phyloP scores from a whole-genome alignment of 2,113 vertebrate genomes.

The Suricata suricatta region DNA sequence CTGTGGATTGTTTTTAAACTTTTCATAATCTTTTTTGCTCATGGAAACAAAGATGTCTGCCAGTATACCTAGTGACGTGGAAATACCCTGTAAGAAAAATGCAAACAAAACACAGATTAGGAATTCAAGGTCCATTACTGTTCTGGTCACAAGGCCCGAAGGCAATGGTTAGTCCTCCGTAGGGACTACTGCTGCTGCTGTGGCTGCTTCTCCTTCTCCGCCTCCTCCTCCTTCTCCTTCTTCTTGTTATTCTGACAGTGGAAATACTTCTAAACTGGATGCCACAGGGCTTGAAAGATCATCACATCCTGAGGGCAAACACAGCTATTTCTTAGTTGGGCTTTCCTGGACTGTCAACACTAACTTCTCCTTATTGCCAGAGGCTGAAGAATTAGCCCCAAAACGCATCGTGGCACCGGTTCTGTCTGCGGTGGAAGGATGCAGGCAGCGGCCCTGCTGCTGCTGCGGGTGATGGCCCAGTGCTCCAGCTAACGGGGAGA shows the following conservation, averaged over 20 bases:
- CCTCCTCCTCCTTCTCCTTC: too few relatives aligned
- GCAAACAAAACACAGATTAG: not conserved
- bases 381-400: not conserved
- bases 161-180: too few relatives aligned
- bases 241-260: not conserved
- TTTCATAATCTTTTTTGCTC: constrained; percentile 91
- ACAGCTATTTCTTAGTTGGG: not conserved
- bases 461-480: not conserved
- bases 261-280: not conserved
- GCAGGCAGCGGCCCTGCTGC: not conserved
- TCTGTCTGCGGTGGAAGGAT: not conserved
- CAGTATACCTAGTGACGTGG: constrained; percentile 92
- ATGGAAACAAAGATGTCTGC: constrained; percentile 95
- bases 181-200: not conserved
- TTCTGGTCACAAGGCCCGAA: not conserved
- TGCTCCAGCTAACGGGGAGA: not conserved
- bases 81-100: constrained; percentile 86
- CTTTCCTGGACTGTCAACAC: accelerated
- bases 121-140: not conserved
- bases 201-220: too few relatives aligned
- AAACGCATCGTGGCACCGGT: not conserved
- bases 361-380: not conserved
- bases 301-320: not conserved
- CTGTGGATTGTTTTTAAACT: constrained; percentile 87
- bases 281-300: not conserved